phyloP scores from a whole-genome alignment of 2,888 invertebrate genomes.

The Eupithecia dodoneata region DNA sequence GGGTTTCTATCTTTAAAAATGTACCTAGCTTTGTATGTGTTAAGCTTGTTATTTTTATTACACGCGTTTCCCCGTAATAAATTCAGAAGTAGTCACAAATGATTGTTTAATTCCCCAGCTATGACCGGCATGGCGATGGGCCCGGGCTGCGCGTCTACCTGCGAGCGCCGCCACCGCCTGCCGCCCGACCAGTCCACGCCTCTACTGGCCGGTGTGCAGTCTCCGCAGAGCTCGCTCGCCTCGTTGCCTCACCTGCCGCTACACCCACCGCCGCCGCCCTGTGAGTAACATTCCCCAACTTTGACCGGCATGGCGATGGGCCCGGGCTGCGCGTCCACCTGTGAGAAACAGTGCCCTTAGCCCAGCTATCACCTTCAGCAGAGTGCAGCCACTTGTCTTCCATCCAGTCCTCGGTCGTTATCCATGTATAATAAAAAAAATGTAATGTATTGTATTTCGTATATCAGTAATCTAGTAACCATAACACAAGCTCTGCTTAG shows the following conservation, averaged over 20 bases:
- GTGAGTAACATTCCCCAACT: slow-evolving; percentile 50
- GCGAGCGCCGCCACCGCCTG: slow-evolving; percentile 62
- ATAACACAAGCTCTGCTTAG: too few species aligned
- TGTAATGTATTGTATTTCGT: too few species aligned
- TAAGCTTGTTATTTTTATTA: neutral
- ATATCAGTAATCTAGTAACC: too few species aligned
- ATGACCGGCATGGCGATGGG: slow-evolving; percentile 75
- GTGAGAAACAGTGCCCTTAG: slow-evolving; percentile 50
- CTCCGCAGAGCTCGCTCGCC: slow-evolving; percentile 75
- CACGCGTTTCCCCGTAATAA: too few species aligned
- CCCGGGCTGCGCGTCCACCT: slow-evolving; percentile 65
- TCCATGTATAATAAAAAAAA: too few species aligned
- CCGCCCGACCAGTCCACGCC: slow-evolving; percentile 77
- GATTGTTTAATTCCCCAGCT: slow-evolving; percentile 51
- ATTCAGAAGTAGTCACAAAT: too few species aligned
- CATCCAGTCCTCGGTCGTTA: too few species aligned
- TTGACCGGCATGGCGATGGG: slow-evolving; percentile 64
- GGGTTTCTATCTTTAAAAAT: too few species aligned
- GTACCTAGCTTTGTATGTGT: too few species aligned
- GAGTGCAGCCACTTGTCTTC: neutral
- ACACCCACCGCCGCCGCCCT: slow-evolving; percentile 63
- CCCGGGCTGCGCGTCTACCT: slow-evolving; percentile 65
- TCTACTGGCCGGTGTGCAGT: slow-evolving; percentile 71
- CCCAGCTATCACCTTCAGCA: neutral
- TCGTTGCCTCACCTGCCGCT: slow-evolving; percentile 58